These are phyloP conservation scores for Plecturocebus donacophilus DNA, from an alignment of 2,113 vertebrate species.

Conservation along the genomic window DNA sequence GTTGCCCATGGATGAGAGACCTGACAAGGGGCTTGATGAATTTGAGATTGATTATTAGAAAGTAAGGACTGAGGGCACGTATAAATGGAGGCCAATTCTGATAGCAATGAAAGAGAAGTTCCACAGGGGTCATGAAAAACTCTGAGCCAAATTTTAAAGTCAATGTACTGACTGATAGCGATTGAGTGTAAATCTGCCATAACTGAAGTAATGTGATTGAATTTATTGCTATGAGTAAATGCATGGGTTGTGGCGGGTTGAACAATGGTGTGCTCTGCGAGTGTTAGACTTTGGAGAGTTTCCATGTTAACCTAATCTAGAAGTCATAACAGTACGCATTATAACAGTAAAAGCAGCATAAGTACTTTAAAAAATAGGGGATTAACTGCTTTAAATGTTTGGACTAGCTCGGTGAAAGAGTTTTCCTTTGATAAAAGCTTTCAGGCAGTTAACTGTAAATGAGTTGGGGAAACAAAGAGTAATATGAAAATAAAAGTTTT, in stretches of 20 bases:
- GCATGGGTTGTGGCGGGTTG: slow-evolving; percentile 51
- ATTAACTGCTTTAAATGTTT: slow-evolving; percentile 49
- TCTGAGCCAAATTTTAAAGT: slow-evolving; percentile 84
- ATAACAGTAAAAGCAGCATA: background rate
- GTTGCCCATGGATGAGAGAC: slow-evolving; percentile 82
- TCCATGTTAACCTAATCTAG: slow-evolving; percentile 73
- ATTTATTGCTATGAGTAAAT: slow-evolving; percentile 81
- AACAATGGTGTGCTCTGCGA: slow-evolving; percentile 73
- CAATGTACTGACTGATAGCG: slow-evolving; percentile 81
- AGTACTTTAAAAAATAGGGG: slow-evolving; percentile 46
- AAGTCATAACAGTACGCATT: slow-evolving; percentile 73
- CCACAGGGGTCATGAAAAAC: slow-evolving; percentile 84
- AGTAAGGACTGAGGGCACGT: slow-evolving; percentile 79
- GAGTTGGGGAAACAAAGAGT: slow-evolving; percentile 57
- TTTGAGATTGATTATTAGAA: slow-evolving; percentile 88
- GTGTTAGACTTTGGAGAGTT: slow-evolving; percentile 49
- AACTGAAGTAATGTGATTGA: slow-evolving; percentile 77
- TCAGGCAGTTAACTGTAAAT: slow-evolving; percentile 73
- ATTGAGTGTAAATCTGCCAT: slow-evolving; percentile 82
- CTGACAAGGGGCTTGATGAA: slow-evolving; percentile 84
- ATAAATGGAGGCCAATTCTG: slow-evolving; percentile 81
- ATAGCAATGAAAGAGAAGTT: slow-evolving; percentile 80
- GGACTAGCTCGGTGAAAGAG: slow-evolving; percentile 8
- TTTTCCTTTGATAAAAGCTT: slow-evolving; percentile 71
- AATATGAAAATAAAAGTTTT: slow-evolving; percentile 63